These are phyloP conservation scores for Picathartes gymnocephalus DNA, from an alignment of 2,113 vertebrate genomes.

Conservation along the genomic window DNA sequence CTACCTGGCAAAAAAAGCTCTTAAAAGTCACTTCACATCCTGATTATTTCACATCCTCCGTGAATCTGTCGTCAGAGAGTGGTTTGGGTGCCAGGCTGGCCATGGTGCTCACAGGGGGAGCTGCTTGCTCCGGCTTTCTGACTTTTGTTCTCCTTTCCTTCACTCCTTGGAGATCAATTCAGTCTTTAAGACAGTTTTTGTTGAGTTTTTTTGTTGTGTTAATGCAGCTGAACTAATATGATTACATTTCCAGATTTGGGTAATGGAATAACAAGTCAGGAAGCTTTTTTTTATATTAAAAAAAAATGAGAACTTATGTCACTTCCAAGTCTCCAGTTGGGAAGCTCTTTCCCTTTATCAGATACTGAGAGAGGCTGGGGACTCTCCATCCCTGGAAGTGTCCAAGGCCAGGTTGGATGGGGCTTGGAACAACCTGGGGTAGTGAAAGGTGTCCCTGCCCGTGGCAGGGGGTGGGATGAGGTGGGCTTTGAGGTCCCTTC, in stretches of 20 bases:
- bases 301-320: neutral
- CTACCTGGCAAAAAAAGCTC: neutral
- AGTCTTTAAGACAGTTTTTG: neutral
- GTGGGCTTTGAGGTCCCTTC: neutral
- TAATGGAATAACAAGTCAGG: constrained; percentile 57
- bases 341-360: neutral
- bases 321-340: neutral
- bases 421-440: neutral
- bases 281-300: neutral
- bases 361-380: neutral
- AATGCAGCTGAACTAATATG: constrained; percentile 50
- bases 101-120: neutral
- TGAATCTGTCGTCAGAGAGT: neutral
- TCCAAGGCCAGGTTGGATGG: neutral
- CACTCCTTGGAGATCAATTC: neutral
- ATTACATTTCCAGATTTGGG: constrained; percentile 60
- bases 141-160: constrained; percentile 46
- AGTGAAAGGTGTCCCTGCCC: neutral
- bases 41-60: neutral
- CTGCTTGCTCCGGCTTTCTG: neutral
- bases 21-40: neutral
- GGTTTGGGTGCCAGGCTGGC: neutral
- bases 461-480: neutral
- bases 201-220: constrained; percentile 16
- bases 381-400: neutral